Conservation (phyloP, 2,888 invertebrate species). For the Limnephilus lunatus region DNA sequence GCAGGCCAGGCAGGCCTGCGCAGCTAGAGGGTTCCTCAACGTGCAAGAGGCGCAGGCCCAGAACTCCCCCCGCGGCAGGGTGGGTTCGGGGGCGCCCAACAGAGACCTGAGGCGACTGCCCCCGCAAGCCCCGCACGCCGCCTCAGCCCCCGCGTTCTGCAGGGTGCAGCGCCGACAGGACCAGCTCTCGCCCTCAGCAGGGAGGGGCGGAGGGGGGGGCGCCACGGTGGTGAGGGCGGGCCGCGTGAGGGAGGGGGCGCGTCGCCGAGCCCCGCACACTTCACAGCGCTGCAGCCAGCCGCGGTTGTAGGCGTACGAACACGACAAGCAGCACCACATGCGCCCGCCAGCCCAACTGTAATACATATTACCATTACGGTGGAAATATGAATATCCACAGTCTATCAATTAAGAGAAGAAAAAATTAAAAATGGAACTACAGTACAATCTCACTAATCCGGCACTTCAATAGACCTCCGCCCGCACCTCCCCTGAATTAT, state of each 20-base stretch:
- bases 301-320: slow-evolving; percentile 92
- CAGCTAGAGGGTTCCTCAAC: slow-evolving; percentile 85
- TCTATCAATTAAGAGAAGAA: too few species aligned
- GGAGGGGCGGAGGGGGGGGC: slow-evolving; percentile 67
- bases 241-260: slow-evolving; percentile 80
- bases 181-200: slow-evolving; percentile 79
- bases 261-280: slow-evolving; percentile 85
- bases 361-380: background rate
- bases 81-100: slow-evolving; percentile 81
- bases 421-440: too few species aligned
- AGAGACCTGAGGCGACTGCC: slow-evolving; percentile 87
- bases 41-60: slow-evolving; percentile 91
- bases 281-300: slow-evolving; percentile 88
- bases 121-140: slow-evolving; percentile 91
- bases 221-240: slow-evolving; percentile 85
- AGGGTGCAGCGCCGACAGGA: slow-evolving; percentile 92
- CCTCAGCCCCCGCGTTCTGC: slow-evolving; percentile 84
- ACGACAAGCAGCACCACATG: slow-evolving; percentile 93
- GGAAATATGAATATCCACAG: too few species aligned
- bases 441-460: too few species aligned
- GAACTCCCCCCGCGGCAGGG: slow-evolving; percentile 83
- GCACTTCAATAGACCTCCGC: too few species aligned
- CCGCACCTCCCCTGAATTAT: too few species aligned
- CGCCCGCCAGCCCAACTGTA: slow-evolving; percentile 70
- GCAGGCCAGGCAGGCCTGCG: slow-evolving; percentile 85